Evolutionary conservation across 2,797 vertebrate genomes (phyloP).

Genomic region (Cetoscarus ocellatus): DNA sequence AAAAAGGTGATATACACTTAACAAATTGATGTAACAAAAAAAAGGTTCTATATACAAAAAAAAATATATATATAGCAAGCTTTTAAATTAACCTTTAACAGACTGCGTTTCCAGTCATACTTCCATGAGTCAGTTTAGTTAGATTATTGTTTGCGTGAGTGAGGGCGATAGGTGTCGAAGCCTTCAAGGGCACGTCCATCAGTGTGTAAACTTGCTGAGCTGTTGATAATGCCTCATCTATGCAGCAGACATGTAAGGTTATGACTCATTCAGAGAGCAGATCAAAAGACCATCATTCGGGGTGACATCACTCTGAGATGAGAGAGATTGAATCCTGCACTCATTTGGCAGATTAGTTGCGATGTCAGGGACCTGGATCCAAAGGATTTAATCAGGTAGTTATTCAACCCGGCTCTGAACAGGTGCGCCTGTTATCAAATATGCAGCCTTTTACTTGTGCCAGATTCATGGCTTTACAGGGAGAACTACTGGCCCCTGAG

Average conservation of each 20-base stretch:
- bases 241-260: constrained; percentile 69
- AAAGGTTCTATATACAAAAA: no score
- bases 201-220: constrained; percentile 67
- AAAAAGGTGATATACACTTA: no score
- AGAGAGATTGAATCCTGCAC: constrained; percentile 70
- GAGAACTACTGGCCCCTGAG: constrained; percentile 50
- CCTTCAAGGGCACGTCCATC: constrained; percentile 61
- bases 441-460: constrained; percentile 60
- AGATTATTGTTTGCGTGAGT: constrained; percentile 1
- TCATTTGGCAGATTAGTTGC: constrained; percentile 81
- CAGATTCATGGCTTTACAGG: constrained; percentile 61
- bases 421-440: constrained; percentile 73
- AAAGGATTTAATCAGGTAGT: constrained; percentile 76
- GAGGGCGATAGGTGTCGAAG: constrained; percentile 33
- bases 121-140: neutral
- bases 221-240: constrained; percentile 61
- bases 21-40: no score
- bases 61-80: no score
- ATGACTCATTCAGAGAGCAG: constrained; percentile 68
- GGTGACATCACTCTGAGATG: constrained; percentile 63
- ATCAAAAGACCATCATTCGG: constrained; percentile 75
- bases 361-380: constrained; percentile 72
- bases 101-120: no score
- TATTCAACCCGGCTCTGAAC: constrained; percentile 70
- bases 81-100: no score